Evolutionary conservation across 64 coral and sea anemone species (phyloP), one percentile per base, ranked within the genome.

Genomic region (Montipora efflorescens): DNA sequence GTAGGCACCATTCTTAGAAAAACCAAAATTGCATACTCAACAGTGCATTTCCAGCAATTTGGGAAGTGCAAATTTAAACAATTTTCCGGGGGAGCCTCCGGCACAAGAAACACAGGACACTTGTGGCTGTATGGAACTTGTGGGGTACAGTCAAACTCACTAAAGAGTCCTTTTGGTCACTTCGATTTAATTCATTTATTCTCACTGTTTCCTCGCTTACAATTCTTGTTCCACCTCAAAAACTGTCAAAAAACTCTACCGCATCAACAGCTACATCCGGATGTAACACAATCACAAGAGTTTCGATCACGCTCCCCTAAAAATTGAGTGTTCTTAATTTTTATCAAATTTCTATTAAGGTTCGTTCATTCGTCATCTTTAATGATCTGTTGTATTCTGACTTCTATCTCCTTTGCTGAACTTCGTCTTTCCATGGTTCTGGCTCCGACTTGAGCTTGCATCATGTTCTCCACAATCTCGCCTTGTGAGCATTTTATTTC

Each of bases 401-500:
- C 70, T 74, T 74, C 70, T 2, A 23, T n/a, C n/a, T 74, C 21
- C 70, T 74, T 74, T 18, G 70, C 22, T 74, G 70, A 23, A 74
- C 70, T 74, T 23, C 70, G 2, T 28, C 70, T 74, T 28, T 74
- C 70, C 5, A 74, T 8, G 70, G 70, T 74, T 74, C 70, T 74
- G 70, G 18, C 70, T 74, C 22, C n/a, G 19, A 74, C 70, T 74
- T 74, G 70, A 74, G 70, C 70, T 28, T 74, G n/a, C 70, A 28
- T 21, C 70, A 74, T n/a, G 70, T 74, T 74, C 70, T 74, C 70
- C 22, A 9, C 70, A 80, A 67, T 67, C 78, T 80, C 19, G 16
- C 70, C 22, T 74, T 20, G 70, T 28, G 70, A 74, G 74, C 44
- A 15, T 81, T 75, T 94, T 48, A 94, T 90, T 47, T 94, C 87